Conservation (phyloP, 1,140 invertebrate genomes). For the Frieseomelitta varia region DNA sequence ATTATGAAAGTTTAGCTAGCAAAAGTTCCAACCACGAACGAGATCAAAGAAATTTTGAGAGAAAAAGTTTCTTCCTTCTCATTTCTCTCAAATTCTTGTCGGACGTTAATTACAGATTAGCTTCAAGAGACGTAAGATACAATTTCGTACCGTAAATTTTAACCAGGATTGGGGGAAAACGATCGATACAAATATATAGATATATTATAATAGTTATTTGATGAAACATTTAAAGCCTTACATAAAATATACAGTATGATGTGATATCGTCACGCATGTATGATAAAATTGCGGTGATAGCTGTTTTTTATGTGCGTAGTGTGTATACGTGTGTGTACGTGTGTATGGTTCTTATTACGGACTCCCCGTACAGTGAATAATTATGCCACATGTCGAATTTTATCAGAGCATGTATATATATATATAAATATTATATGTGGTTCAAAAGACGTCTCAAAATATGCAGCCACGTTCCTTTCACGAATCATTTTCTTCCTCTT, state of each 20-base stretch:
- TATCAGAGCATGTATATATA: conserved; percentile 25
- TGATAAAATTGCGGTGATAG: conserved; percentile 52
- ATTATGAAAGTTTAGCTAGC: background rate
- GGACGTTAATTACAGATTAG: conserved; percentile 37
- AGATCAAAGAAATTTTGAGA: background rate
- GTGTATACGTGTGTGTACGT: background rate
- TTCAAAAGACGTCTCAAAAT: conserved; percentile 67
- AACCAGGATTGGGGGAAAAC: conserved; percentile 59
- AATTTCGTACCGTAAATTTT: conserved; percentile 49
- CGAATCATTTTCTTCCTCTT: conserved; percentile 34
- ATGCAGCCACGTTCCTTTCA: conserved; percentile 58
- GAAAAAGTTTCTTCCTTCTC: background rate
- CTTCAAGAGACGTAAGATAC: conserved; percentile 7
- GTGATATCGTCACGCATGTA: conserved; percentile 61
- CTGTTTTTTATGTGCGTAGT: no score
- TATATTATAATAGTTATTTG: conserved; percentile 80
- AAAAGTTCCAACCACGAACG: background rate
- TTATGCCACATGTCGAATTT: conserved; percentile 21
- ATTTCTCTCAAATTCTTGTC: background rate
- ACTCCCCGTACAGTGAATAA: conserved; percentile 10
- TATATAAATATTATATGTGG: conserved; percentile 21
- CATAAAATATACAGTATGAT: conserved; percentile 80
- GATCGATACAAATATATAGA: conserved; percentile 80
- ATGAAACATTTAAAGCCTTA: conserved; percentile 82
- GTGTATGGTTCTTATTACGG: conserved; percentile 37